Conservation (phyloP, 2,797 vertebrate species). For the Rhinichthys osculus region DNA sequence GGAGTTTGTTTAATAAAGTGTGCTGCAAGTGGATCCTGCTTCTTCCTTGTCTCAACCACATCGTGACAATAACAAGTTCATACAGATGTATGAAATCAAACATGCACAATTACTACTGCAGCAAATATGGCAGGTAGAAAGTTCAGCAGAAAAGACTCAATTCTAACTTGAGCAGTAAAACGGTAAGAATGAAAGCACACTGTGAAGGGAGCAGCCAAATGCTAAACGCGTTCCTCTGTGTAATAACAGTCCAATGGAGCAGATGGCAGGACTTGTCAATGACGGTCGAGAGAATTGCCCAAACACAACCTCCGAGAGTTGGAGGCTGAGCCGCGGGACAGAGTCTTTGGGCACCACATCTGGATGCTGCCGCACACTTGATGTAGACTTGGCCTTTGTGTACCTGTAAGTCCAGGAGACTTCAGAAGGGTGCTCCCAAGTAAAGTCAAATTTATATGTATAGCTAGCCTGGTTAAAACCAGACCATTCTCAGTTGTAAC, state of each 20-base stretch:
- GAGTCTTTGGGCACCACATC: background rate
- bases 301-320: conserved; percentile 5
- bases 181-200: background rate
- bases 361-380: background rate
- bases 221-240: conserved; percentile 2
- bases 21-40: no score
- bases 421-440: background rate
- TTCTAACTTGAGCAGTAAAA: background rate
- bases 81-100: background rate
- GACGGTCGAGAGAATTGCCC: background rate
- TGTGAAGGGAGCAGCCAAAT: conserved; percentile 13
- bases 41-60: no score
- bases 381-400: background rate
- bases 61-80: conserved; percentile 7
- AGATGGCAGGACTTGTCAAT: conserved; percentile 37
- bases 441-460: background rate
- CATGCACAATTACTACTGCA: background rate
- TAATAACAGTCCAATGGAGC: conserved; percentile 34
- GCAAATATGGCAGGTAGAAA: background rate
- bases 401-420: background rate
- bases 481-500: no score
- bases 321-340: background rate
- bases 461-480: no score
- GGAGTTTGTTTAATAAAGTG: no score
- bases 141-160: background rate